phyloP scores from a whole-genome alignment of 1,140 invertebrate species.

The Megathymus violae region DNA sequence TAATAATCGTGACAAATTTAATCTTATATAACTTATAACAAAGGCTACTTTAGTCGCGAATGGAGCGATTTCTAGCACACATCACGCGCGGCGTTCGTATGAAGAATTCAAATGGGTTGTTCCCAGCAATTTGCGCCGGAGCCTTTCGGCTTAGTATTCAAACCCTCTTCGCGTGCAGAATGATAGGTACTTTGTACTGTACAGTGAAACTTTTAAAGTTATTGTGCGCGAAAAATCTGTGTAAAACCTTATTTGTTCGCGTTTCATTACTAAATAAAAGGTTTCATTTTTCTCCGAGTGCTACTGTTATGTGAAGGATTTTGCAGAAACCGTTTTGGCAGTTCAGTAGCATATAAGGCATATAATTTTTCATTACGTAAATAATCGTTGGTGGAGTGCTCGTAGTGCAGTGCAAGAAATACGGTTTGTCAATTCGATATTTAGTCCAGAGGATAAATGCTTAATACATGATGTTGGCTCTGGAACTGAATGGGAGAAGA shows the following conservation, averaged over 20 bases:
- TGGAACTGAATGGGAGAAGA: too few relatives aligned
- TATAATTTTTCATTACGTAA: too few relatives aligned
- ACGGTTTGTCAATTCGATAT: too few relatives aligned
- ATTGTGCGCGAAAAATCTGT: neutral
- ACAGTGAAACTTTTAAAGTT: neutral
- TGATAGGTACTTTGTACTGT: constrained; percentile 6
- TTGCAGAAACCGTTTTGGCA: neutral
- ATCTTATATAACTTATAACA: constrained; percentile 3
- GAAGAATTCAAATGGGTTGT: constrained; percentile 31
- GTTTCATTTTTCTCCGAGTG: neutral
- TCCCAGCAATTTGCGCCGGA: constrained; percentile 27
- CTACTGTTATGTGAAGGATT: neutral
- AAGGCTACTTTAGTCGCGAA: constrained; percentile 1
- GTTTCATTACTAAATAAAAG: neutral
- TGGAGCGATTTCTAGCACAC: constrained; percentile 19
- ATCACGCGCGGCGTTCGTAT: constrained; percentile 22
- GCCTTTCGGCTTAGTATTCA: constrained; percentile 28
- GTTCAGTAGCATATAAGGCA: too few relatives aligned
- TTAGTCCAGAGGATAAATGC: too few relatives aligned
- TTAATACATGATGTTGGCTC: too few relatives aligned
- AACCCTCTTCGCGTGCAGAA: constrained; percentile 1
- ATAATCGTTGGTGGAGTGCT: too few relatives aligned
- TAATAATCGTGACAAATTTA: constrained; percentile 2
- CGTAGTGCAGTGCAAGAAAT: too few relatives aligned
- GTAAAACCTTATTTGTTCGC: neutral